Evolutionary conservation across 1,140 invertebrate genomes (phyloP), one percentile per base, ranked within the genome.

Genomic region (Conus ventricosus): DNA sequence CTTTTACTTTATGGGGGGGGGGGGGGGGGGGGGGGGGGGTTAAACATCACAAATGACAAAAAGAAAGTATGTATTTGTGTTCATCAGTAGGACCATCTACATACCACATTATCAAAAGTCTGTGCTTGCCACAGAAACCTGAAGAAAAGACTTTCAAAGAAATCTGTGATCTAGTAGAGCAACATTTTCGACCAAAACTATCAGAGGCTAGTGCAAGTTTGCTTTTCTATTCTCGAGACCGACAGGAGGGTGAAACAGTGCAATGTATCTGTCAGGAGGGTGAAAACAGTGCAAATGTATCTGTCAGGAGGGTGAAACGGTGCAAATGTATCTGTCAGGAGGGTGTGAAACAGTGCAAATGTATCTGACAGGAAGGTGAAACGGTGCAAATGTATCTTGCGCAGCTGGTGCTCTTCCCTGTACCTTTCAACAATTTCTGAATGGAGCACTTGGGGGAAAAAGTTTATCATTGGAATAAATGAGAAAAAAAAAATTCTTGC

Each of bases 91-190:
- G 60, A 63, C 60, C 60, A 63, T 11, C 60, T 11, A 63, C 60
- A 15, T 63, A 63, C 60, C 60, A 63, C 60, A 63, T 63, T 63
- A 63, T 63, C 20, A 63, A 63, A 63, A 63, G 60, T 63, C 60
- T 53, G 78, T 27, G 78, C 4, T n/a, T 81, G 13, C 78, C 11
- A 81, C 13, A 81, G 15, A 81, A 81, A n/a, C 5, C 78, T 81
- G 78, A 81, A 81, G n/a, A 13, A 81, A 81, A 81, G n/a, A 81
- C 78, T 81, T 81, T 81, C 78, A n/a, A 13, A 81, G 78, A 13
- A 17, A n/a, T 81, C 5, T n/a, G 3, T 81, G 78, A n/a, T n/a
- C 78, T 81, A 1, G 78, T 81, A 15, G n/a, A 81, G 78, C 11
- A 81, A 13, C 78, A 81, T 81, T 81, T 81, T 81, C 11, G 5